These are phyloP conservation scores for Microcebus tavaratra DNA, from an alignment of 2,113 vertebrate genomes.

Conservation along the genomic window DNA sequence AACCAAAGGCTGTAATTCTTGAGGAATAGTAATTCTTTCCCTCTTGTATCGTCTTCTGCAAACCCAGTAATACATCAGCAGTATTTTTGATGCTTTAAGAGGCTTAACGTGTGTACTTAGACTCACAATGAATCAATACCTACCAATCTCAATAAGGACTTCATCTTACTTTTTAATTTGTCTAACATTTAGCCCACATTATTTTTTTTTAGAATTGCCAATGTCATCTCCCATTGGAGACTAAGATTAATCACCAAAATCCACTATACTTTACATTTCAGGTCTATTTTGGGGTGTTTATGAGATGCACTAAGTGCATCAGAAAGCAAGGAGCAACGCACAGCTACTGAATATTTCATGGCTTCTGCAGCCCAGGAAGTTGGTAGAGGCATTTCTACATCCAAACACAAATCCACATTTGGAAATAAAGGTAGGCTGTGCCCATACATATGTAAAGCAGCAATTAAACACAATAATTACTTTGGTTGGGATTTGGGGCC, in stretches of 20 bases:
- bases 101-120: constrained; percentile 51
- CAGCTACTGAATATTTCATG: constrained; percentile 43
- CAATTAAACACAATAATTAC: neutral
- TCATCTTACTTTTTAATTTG: constrained; percentile 55
- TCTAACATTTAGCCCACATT: constrained; percentile 42
- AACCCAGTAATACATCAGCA: constrained; percentile 2
- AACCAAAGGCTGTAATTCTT: neutral
- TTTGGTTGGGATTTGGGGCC: neutral
- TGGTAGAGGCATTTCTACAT: neutral
- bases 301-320: neutral
- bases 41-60: neutral
- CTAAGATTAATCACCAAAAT: constrained; percentile 42
- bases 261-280: neutral
- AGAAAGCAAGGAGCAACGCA: constrained; percentile 2
- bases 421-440: neutral
- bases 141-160: constrained; percentile 56
- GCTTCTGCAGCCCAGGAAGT: neutral
- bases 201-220: constrained; percentile 25
- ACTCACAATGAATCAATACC: constrained; percentile 55
- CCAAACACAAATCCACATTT: neutral
- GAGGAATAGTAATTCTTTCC: neutral
- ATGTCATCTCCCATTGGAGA: constrained; percentile 6
- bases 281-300: constrained; percentile 16
- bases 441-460: neutral
- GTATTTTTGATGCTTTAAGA: constrained; percentile 34